Evolutionary conservation across 1,140 invertebrate genomes (phyloP), one percentile per base, ranked within the genome.

Genomic region (Nephila pilipes): DNA sequence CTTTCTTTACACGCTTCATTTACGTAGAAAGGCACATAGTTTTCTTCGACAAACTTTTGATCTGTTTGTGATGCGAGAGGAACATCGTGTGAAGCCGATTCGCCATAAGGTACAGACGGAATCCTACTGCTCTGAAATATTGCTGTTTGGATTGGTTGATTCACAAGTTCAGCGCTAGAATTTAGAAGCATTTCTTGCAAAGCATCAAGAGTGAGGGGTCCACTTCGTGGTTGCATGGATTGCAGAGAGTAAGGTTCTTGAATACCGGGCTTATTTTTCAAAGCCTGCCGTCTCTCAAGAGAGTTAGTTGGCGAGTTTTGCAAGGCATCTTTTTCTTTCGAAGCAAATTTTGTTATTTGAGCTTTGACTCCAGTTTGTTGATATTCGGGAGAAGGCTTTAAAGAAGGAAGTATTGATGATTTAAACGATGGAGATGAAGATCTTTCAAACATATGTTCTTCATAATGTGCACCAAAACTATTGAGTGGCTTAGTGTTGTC

Each of bases 341-440:
- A 90, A 25, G 93, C 55, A 79, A 94, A 94, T 69, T 91, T 94
- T 95, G 22, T 93, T 25, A 87, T 93, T 80, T 90, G 94, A 25
- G 89, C 90, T 94, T 94, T 81, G 69, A 88, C 6, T 94, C 92
- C 38, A 96, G 88, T 97, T 97, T 18, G 96, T 96, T 3, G 97
- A 96, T 1, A 97, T 96, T 18, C 96, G 96, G 46, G 93, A 93
- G 93, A 94, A 18, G 94, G 88, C 91, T 94, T 93, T 94, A 75
- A 58, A 20, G 90, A 65, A 38, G 94, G 85, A 22, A 94, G 57
- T 46, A 89, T 79, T 14, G 92, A 60, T 54, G 87, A 57, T 54
- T 93, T 93, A 58, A 93, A 87, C 18, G 91, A 85, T 0, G 91
- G 91, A 12, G 91, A 93, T 1, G 91, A 87, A 46, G 91, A 63